A percentile compares a stretch with the other conserved stretches of the same genome.
Evolutionary conservation across 2,888 invertebrate genomes (phyloP).

Genomic region (Lottia scabra): DNA sequence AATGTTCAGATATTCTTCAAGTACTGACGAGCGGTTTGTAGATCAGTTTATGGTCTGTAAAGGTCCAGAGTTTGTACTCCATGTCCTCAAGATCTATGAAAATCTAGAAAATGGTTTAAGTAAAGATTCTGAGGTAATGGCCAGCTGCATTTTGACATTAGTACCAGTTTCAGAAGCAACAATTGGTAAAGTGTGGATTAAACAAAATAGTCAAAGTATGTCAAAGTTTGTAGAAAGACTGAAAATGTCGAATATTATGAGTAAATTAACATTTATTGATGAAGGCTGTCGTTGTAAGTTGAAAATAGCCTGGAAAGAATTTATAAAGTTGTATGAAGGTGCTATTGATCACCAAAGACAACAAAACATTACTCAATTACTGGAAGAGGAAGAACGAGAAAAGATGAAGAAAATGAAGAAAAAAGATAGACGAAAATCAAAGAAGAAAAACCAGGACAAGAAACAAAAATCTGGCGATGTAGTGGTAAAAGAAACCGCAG

Average conservation of each 20-base stretch:
- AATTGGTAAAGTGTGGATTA: slow-evolving; percentile 50
- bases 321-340: slow-evolving; percentile 36
- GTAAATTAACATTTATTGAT: slow-evolving; percentile 2
- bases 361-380: slow-evolving; percentile 41
- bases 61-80: slow-evolving; percentile 46
- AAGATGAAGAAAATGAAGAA: slow-evolving; percentile 42
- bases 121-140: slow-evolving; percentile 20
- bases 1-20: slow-evolving; percentile 37
- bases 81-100: slow-evolving; percentile 35
- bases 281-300: slow-evolving; percentile 12
- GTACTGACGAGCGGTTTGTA: slow-evolving; percentile 42
- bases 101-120: slow-evolving; percentile 14
- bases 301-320: slow-evolving; percentile 36
- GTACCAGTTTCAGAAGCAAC: slow-evolving; percentile 42
- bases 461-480: not conserved
- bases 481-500: not conserved
- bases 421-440: slow-evolving; percentile 35
- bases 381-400: slow-evolving; percentile 47
- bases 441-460: slow-evolving; percentile 8
- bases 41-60: slow-evolving; percentile 43
- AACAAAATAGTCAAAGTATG: slow-evolving; percentile 39
- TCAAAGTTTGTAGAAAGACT: not conserved
- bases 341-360: slow-evolving; percentile 35
- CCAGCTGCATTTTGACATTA: slow-evolving; percentile 46
- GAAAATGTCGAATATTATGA: not conserved